Evolutionary conservation across 2,797 vertebrate genomes (phyloP), one percentile per base, ranked within the genome.

Genomic region (Eulemur albifrons): DNA sequence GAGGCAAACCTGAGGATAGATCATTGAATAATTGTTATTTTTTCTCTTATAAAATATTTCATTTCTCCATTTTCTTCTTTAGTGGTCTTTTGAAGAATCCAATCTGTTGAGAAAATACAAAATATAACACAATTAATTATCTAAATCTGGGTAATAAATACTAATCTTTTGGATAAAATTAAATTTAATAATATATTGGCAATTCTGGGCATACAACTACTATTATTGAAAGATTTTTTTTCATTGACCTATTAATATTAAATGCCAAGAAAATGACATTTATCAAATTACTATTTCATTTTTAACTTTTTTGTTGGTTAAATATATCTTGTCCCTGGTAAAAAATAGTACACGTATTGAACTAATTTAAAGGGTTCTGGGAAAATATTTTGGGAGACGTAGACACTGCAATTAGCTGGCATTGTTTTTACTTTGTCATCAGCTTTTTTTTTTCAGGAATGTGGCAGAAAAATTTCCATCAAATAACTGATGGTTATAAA

Each of bases 31-130:
- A 93, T 35, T 92, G 95, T 96, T 98, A 96, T 11, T 65, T 59
- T 94, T 54, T 91, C 50, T 98, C 95, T 98, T 95, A 3, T 98
- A 50, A 93, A 86, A 57, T 86, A 73, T 23, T 83, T 98, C 90
- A 99, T 93, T 99, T 99, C 95, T 99, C 99, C 98, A 99, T 99
- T 98, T 99, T 99, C 96, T 99, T 99, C 96, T 99, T 99, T 59
- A 99, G 98, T 97, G 99, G 99, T 97, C 99, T 99, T 98, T 99
- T 99, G 98, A 99, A 99, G 99, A 99, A 99, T 97, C 99, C 99
- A 98, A 99, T 98, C 99, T 99, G 97, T 95, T 94, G 96, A 97
- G 87, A 88, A 97, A 96, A 96, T 9, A 73, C 40, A 96, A 85
- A 97, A 76, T 32, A 72, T 57, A 94, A 92, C 11, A 96, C 3